phyloP scores from a whole-genome alignment of 2,888 invertebrate genomes.

The Antheraea yamamai region DNA sequence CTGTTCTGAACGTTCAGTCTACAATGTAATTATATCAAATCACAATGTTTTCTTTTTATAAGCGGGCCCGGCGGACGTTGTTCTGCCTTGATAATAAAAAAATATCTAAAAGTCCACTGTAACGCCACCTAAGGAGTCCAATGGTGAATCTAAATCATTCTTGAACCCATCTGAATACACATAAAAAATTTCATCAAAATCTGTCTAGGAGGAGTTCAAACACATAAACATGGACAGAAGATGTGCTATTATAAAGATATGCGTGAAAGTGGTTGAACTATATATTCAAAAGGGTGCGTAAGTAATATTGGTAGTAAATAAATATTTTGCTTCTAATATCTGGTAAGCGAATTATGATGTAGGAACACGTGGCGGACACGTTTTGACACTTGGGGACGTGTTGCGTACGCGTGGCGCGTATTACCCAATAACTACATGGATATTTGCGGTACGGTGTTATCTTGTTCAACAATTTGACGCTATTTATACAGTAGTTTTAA shows the following conservation, averaged over 20 bases:
- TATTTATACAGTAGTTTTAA: background rate
- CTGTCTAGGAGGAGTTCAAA: too few species aligned
- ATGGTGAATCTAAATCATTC: too few species aligned
- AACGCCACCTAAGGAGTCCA: too few species aligned
- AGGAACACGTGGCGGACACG: slow-evolving; percentile 35
- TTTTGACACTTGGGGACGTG: slow-evolving; percentile 37
- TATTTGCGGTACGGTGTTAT: slow-evolving; percentile 17
- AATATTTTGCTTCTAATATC: background rate
- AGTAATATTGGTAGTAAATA: slow-evolving; percentile 1
- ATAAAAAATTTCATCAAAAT: too few species aligned
- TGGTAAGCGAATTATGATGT: slow-evolving; percentile 3
- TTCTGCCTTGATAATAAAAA: too few species aligned
- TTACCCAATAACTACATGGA: slow-evolving; percentile 29
- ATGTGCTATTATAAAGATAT: background rate
- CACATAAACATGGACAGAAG: too few species aligned
- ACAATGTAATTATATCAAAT: too few species aligned
- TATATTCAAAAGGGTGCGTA: background rate
- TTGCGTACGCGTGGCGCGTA: slow-evolving; percentile 20
- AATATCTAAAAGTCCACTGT: too few species aligned
- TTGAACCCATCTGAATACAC: too few species aligned
- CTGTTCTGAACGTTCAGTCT: too few species aligned
- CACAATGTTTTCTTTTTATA: too few species aligned
- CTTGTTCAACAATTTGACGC: background rate
- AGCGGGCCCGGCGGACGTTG: too few species aligned
- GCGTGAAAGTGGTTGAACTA: background rate